Evolutionary conservation across 2,797 vertebrate genomes (phyloP), one percentile per base, ranked within the genome.

Genomic region (Bovichtus variegatus): DNA sequence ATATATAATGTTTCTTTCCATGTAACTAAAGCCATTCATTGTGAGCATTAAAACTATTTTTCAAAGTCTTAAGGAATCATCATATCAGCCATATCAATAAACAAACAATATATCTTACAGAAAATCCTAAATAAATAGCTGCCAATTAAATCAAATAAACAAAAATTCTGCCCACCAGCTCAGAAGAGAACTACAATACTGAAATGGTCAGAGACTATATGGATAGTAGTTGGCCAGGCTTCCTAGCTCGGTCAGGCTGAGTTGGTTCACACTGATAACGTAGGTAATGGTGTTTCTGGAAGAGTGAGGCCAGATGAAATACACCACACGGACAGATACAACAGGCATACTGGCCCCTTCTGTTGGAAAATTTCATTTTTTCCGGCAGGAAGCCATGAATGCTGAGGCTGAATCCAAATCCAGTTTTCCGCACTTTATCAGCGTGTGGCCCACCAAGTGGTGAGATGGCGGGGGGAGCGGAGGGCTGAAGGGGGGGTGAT

Each of bases 281-380:
- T 93, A 95, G 95, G 94, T 95, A 96, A 96, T 96, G 95, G 93
- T 31, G 92, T 97, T 97, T 97, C 96, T 96, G 96, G 96, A 97
- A 97, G 94, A 96, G 94, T 92, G 95, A 94, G 95, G 96, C 95
- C 96, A 97, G 96, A 97, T 96, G 96, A 97, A 96, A 96, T 86
- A 94, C 94, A 94, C 94, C 91, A 91, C 90, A 88, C 78, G 87
- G 93, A 92, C 95, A 96, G 96, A 97, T 97, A 97, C 94, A 96
- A 94, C 94, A 70, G 93, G 93, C 95, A 96, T 93, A 95, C 95
- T 95, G 95, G 95, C 94, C 94, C 95, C 96, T 96, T 96, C 96
- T 96, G 96, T 96, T 81, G 95, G 95, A 96, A 97, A 97, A 96
- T 95, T 96, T 94, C 94, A 96, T 97, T 96, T 97, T 95, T 97